Evolutionary conservation across 2,888 invertebrate genomes (phyloP).

Genomic region (Campopleginae sp.): DNA sequence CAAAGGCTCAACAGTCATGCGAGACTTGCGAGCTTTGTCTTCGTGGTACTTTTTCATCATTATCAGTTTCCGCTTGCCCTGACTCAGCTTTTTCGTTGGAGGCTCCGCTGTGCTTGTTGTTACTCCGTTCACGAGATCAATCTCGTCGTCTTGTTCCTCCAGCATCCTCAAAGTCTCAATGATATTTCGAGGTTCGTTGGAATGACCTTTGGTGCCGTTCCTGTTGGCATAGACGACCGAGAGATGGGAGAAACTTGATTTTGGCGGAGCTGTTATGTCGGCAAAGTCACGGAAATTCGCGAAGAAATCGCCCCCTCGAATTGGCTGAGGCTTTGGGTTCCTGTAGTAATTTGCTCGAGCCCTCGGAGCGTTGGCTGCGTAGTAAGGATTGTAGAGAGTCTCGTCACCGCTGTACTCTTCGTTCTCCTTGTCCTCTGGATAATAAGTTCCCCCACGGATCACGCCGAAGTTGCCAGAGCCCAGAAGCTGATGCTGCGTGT

Average conservation of each 20-base stretch:
- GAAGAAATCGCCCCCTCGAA: conserved; percentile 90
- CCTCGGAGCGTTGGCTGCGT: conserved; percentile 89
- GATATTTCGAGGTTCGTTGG: conserved; percentile 91
- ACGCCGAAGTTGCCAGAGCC: conserved; percentile 94
- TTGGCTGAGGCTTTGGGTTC: conserved; percentile 91
- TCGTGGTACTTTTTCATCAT: conserved; percentile 82
- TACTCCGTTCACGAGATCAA: conserved; percentile 47
- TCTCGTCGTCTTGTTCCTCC: conserved; percentile 86
- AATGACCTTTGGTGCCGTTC: conserved; percentile 87
- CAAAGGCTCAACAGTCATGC: conserved; percentile 80
- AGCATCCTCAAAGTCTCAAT: conserved; percentile 91
- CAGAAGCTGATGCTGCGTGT: conserved; percentile 87
- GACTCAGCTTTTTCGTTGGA: conserved; percentile 81
- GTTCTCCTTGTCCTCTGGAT: conserved; percentile 88
- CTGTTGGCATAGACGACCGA: conserved; percentile 94
- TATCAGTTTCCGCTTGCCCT: conserved; percentile 80
- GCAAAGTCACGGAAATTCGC: conserved; percentile 96
- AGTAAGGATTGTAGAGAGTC: conserved; percentile 87
- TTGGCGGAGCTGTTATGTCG: conserved; percentile 93
- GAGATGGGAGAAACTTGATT: conserved; percentile 92
- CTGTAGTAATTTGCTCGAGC: conserved; percentile 89
- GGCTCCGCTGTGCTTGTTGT: conserved; percentile 75
- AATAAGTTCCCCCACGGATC: conserved; percentile 94
- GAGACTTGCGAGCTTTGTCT: conserved; percentile 81
- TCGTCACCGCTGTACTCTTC: conserved; percentile 87